Conservation (phyloP, 2,113 vertebrate genomes). For the Rana temporaria region DNA sequence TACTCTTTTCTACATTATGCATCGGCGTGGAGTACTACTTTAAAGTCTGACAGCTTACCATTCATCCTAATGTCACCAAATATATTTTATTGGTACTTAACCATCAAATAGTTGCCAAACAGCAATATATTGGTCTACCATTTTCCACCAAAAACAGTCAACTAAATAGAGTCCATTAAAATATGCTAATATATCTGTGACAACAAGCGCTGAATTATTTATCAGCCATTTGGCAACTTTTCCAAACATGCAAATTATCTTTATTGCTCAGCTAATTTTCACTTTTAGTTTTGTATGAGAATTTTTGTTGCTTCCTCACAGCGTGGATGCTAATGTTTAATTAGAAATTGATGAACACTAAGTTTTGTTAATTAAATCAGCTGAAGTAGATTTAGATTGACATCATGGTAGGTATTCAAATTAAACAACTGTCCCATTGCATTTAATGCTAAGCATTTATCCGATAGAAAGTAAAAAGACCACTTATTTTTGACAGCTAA, state of each 20-base stretch:
- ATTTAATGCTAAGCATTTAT: slow-evolving; percentile 68
- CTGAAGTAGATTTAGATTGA: slow-evolving; percentile 67
- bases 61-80: background rate
- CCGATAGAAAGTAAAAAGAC: slow-evolving; percentile 60
- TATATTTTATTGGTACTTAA: background rate
- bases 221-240: slow-evolving; percentile 62
- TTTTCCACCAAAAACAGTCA: slow-evolving; percentile 55
- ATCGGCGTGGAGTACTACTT: too few species aligned
- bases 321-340: slow-evolving; percentile 63
- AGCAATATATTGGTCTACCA: background rate
- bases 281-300: slow-evolving; percentile 57
- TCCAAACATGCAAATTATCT: slow-evolving; percentile 62
- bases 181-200: slow-evolving; percentile 63
- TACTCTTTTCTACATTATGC: too few species aligned
- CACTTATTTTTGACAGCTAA: slow-evolving; percentile 64
- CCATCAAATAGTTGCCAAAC: background rate
- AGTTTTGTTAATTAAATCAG: slow-evolving; percentile 72
- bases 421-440: slow-evolving; percentile 66
- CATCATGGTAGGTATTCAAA: slow-evolving; percentile 62
- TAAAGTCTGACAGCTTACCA: too few species aligned
- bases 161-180: slow-evolving; percentile 68
- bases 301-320: slow-evolving; percentile 47
- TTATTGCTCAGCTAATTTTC: slow-evolving; percentile 60
- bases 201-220: slow-evolving; percentile 67
- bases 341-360: slow-evolving; percentile 67